A percentile compares a stretch with the other conserved stretches of the same genome.
These are phyloP conservation scores for Tipula lateralis DNA, from an alignment of 2,888 invertebrate genomes.

Conservation along the genomic window DNA sequence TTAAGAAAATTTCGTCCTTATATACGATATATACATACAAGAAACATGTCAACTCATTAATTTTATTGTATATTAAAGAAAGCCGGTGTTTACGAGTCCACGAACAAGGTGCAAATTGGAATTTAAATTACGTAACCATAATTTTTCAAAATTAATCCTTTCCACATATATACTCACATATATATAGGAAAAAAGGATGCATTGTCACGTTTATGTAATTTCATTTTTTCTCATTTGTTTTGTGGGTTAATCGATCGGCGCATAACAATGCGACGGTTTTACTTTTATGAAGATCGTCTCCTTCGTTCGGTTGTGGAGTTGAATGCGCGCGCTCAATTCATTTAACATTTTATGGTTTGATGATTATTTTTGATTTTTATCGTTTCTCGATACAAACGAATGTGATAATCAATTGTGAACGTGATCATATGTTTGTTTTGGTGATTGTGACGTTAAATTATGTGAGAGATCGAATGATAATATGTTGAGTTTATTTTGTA, in stretches of 20 bases:
- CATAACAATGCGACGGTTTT: neutral
- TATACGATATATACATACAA: neutral
- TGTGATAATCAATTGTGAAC: slow-evolving; percentile 5
- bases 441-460: neutral
- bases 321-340: neutral
- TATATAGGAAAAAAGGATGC: neutral
- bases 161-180: neutral
- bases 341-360: slow-evolving; percentile 11
- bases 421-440: neutral
- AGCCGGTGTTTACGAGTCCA: neutral
- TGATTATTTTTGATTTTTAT: slow-evolving; percentile 6
- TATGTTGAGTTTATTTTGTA: too few species aligned
- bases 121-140: neutral
- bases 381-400: too few species aligned
- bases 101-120: slow-evolving; percentile 12
- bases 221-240: neutral
- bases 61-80: neutral
- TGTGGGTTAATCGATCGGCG: slow-evolving; percentile 4
- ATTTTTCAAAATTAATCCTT: neutral
- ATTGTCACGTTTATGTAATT: slow-evolving; percentile 19
- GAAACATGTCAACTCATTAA: neutral
- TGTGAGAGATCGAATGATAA: too few species aligned
- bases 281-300: neutral
- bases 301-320: neutral
- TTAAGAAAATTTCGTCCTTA: neutral